Percentiles rank a stretch among this genome's conserved stretches.
Evolutionary conservation across 2,113 vertebrate genomes (phyloP).

Genomic region (Oophaga pumilio): DNA sequence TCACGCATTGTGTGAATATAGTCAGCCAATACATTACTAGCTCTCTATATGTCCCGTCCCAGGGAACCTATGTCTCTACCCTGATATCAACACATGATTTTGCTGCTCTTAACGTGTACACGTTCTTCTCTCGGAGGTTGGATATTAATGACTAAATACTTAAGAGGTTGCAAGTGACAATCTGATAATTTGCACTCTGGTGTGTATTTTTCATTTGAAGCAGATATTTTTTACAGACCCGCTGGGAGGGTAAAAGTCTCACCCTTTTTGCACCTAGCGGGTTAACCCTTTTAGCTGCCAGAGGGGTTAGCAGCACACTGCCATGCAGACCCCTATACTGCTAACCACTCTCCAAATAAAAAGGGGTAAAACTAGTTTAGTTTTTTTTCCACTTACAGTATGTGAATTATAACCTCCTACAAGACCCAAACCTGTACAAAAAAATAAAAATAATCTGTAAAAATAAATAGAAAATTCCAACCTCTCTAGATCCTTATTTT

Average conservation of each 20-base stretch:
- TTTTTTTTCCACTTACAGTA: constrained; percentile 65
- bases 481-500: constrained; percentile 71
- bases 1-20: neutral
- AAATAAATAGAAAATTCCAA: constrained; percentile 64
- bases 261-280: neutral
- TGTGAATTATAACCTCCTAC: constrained; percentile 70
- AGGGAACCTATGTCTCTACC: constrained; percentile 65
- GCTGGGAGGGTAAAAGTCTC: neutral
- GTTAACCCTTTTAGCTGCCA: constrained; percentile 32
- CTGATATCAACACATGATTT: constrained; percentile 68
- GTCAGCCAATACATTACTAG: constrained; percentile 12
- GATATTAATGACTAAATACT: constrained; percentile 79
- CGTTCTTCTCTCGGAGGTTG: constrained; percentile 71
- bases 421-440: constrained; percentile 71
- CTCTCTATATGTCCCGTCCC: constrained; percentile 64
- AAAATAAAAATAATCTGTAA: constrained; percentile 63
- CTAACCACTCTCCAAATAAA: neutral
- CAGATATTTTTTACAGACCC: constrained; percentile 66
- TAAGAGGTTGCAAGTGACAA: constrained; percentile 87
- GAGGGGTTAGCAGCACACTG: constrained; percentile 13
- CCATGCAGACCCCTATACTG: neutral
- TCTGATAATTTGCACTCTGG: constrained; percentile 85
- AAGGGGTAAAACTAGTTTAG: constrained; percentile 64
- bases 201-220: constrained; percentile 76
- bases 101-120: constrained; percentile 69